Base-by-base conservation (phyloP, 1,140 invertebrate species). In the Harpegnathos saltator region DNA sequence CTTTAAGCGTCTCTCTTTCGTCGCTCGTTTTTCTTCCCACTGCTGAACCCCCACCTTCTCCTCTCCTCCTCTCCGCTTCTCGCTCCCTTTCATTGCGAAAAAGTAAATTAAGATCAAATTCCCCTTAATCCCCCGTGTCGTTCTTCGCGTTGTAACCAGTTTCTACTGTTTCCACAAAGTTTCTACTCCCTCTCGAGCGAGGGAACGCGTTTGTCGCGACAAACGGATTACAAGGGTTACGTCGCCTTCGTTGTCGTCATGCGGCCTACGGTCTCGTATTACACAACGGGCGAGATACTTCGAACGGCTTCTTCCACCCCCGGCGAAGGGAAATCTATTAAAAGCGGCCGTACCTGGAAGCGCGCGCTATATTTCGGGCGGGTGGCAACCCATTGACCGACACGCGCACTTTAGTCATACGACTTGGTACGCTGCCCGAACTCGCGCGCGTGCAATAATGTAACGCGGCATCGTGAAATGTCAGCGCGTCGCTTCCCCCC, bases 401-500 rank as follows among this genome's bases (percentile, higher is more conserved):
- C 12, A 65, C 29, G 52, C 63, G 48, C 52, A 48, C 22, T 69
- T 80, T 58, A 71, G 65, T 80, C 52, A 71, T 56, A 58, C 17
- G 65, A 80, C 65, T 75, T 66, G 72, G 72, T 77, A 59, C 54
- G 50, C 9, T 65, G 59, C 59, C 75, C 63, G 52, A 3, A 68
- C 50, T 65, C 38, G 52, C 65, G 58, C 66, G 80, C 82, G 83
- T 77, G 84, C 71, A 77, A 85, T 59, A 83, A 85, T 56, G 72
- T 85, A 54, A 77, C 84, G 71, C 63, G 17, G 50, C 54, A 73
- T 85, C 84, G 58, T 54, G 71, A 86, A 86, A 85, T 86, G 84
- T 85, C 84, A 86, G n/a, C n/a, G n/a, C n/a, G n/a, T n/a, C n/a
- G n/a, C n/a, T n/a, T n/a, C n/a, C n/a, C n/a, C n/a, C n/a, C n/a